Base-by-base conservation (phyloP, 92 coral and sea anemone genomes). In the Virgularia gustaviana region DNA sequence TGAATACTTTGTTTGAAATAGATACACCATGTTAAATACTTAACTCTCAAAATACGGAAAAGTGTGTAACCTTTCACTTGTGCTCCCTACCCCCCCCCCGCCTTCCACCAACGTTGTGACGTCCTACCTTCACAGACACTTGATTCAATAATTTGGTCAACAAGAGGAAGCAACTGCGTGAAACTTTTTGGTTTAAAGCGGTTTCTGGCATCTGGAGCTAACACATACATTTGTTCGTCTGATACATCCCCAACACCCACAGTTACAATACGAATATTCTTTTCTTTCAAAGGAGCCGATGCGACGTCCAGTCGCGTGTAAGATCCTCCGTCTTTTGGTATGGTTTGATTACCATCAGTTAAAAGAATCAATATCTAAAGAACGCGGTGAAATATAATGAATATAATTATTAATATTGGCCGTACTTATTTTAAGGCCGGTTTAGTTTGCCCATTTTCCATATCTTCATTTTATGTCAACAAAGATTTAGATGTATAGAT, bases 341-440 rank as follows among this genome's bases (percentile, higher is more conserved):
- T 68, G 49, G 75, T 68, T 68, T 68, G 75, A 19, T 68, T 68
- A 51, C 75, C 75, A 38, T 68, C 75, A 9, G 75, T 68, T 33
- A 68, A 10, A 68, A 68, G 8, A n/a, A 68, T 68, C 7, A 68
- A 12, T 32, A 68, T 29, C 75, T 68, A 34, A 27, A 68, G 24
- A 49, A 6, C 33, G 19, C 36, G 12, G 11, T 57, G 1, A 20
- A 9, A 1, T 13, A 43, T 1, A 13, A 43, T 43, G 51, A 43
- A 20, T 13, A 20, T 43, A 4, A 43, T 20, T 43, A 13, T 43
- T 43, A 43, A 43, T 43, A 13, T 43, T 13, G 20, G 2, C 51
- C n/a, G 45, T 7, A 39, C 45, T 39, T 39, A 39, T 39, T n/a
- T n/a, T n/a, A n/a, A n/a, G n/a, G n/a, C n/a, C n/a, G n/a, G n/a